Base-by-base conservation (phyloP, 2,797 vertebrate species). In the Chanos chanos region DNA sequence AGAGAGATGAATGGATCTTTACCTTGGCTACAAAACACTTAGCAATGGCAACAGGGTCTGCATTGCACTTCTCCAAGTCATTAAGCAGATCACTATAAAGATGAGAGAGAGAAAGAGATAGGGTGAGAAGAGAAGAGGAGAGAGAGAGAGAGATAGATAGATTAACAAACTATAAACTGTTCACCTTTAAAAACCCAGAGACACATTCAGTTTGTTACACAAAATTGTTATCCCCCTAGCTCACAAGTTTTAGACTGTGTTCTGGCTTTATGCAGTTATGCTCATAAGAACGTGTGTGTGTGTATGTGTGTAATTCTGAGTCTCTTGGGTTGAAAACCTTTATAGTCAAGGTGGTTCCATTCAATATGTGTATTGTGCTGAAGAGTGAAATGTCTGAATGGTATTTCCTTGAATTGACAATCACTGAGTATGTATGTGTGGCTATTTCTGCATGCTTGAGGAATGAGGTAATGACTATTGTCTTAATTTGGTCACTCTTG, bases 21-120 rank as follows among this genome's bases (percentile, higher is more conserved):
- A 99, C 96, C 94, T 98, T 99, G 70, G 93, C 94, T 71, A 99
- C 96, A 64, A 99, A 99, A 77, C 96, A 98, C 73, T 97, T 94
- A 5, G 96, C 96, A 68, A 99, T 99, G 78, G 93, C 94, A 77
- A 97, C 96, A 2, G 94, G 96, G 80, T 98, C 93, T 5, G 92
- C 89, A 68, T 97, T 92, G 82, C 96, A 99, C 85, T 93, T 95
- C 85, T 98, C 94, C 45, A 99, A 89, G 57, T 96, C 91, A 78
- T 94, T 89, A 56, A 99, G 86, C 73, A 99, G 92, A 74, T 93
- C 92, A 83, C 96, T 99, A 69, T 8, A 70, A n/a, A 57, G 33
- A 63, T 12, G 16, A 36, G 27, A 45, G 4, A 28, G 27, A 57
- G n/a, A n/a, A n/a, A n/a, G n/a, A n/a, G n/a, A n/a, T n/a, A n/a